These are phyloP conservation scores for Dendrocincla fuliginosa DNA, from an alignment of 2,797 vertebrate species.

Conservation along the genomic window DNA sequence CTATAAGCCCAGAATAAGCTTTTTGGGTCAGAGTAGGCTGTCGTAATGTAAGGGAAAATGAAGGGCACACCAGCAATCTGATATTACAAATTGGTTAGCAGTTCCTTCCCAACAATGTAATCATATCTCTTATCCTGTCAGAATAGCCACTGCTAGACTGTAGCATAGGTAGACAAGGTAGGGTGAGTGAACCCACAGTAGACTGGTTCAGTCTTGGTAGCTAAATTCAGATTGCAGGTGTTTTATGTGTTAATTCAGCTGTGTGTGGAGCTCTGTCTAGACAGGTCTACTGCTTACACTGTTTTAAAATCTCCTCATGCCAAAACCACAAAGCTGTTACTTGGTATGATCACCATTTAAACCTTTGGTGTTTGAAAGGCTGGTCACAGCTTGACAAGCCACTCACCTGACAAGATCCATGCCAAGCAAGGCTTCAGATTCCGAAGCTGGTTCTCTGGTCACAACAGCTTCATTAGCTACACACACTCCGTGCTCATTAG, in stretches of 20 bases:
- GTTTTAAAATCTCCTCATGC: not conserved
- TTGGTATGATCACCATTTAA: not conserved
- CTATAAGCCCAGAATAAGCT: constrained; percentile 26
- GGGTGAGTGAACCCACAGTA: not conserved
- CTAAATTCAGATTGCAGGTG: not conserved
- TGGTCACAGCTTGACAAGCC: not conserved
- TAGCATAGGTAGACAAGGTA: not conserved
- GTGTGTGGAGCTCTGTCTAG: not conserved
- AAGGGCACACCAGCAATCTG: not conserved
- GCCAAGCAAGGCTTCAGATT: constrained; percentile 79
- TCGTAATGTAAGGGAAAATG: not conserved
- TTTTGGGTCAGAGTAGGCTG: constrained; percentile 17
- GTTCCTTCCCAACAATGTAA: not conserved
- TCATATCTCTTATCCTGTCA: not conserved
- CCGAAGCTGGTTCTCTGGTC: constrained; percentile 74
- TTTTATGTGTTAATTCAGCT: not conserved
- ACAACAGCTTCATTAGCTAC: constrained; percentile 76
- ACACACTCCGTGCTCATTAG: constrained; percentile 82
- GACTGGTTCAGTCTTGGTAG: not conserved
- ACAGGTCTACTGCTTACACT: not conserved
- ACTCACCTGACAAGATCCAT: constrained; percentile 85
- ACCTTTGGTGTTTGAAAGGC: not conserved
- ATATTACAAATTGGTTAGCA: not conserved
- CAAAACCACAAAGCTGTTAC: not conserved
- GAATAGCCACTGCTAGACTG: not conserved